Evolutionary conservation across 2,888 invertebrate genomes (phyloP), one percentile per base, ranked within the genome.

Genomic region (Lithophane ornitopus): DNA sequence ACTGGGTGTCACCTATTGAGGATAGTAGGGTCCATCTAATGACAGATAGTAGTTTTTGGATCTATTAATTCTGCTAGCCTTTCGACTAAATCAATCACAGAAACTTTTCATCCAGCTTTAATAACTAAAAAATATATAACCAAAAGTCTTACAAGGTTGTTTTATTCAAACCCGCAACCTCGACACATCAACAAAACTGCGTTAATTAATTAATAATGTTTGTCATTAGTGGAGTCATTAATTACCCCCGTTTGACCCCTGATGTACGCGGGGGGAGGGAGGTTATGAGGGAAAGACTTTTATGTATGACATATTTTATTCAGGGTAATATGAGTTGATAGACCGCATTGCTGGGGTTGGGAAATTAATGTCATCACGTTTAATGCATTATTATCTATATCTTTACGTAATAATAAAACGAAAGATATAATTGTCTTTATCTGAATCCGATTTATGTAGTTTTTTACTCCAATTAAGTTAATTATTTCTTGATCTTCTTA

Each of bases 201-300:
- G 22, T 41, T 70, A 80, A 67, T 85, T 84, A 85, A 84, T 85
- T 82, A 76, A 72, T 76, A 71, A 85, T 73, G 74, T 82, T 66
- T 79, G 72, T 80, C 84, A 80, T 86, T 85, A 85, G 22, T 76
- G 59, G 56, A 4, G 61, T 22, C 80, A 76, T 85, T 83, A 85
- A 85, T 85, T 80, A 80, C 62, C 56, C 76, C 59, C 66, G 46
- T 66, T 83, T 74, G 70, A 70, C 66, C 84, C 71, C 66, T 70
- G 70, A 81, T 73, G 74, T 44, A 19, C 44, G 62, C 68, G 56
- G 56, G 61, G 46, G 67, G 54, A 49, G 46, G 74, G 19, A 9
- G 8, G 26, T 62, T 59, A 72, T 63, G 68, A 67, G 56, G 52
- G 56, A 68, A 68, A 75, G 44, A 68, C 72, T 73, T 78, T 82